phyloP scores from a whole-genome alignment of 2,113 vertebrate genomes.

The Fregata magnificens region DNA sequence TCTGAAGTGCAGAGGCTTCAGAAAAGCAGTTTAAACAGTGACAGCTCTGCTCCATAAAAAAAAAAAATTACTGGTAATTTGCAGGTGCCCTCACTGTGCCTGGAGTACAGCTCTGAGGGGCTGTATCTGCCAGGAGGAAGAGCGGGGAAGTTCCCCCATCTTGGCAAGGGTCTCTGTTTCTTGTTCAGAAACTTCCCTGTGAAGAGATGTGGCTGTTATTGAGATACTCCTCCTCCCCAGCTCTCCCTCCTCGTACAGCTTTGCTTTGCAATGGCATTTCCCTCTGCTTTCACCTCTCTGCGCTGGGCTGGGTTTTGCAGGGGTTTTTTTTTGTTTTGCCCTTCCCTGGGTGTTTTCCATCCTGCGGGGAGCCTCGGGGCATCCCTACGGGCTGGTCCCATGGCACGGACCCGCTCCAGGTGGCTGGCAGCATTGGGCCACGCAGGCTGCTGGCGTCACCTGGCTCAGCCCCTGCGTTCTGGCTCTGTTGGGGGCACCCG shows the following conservation, averaged over 20 bases:
- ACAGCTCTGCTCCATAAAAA: background rate
- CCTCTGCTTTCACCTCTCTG: background rate
- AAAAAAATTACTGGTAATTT: background rate
- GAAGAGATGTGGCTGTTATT: background rate
- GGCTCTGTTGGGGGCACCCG: background rate
- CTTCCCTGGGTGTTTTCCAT: background rate
- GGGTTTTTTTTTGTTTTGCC: background rate
- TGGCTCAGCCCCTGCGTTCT: background rate
- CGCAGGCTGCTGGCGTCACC: background rate
- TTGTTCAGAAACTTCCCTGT: background rate
- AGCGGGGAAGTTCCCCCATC: background rate
- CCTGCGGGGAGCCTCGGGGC: background rate
- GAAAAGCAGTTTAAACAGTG: background rate
- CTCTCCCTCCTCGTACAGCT: background rate
- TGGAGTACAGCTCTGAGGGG: background rate
- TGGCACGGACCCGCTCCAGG: background rate
- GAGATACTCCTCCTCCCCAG: background rate
- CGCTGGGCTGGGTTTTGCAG: background rate
- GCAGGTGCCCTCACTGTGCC: background rate
- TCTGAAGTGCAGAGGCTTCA: background rate
- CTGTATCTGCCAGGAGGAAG: background rate
- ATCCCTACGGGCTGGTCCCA: background rate
- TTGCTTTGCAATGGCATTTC: background rate
- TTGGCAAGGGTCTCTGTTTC: background rate
- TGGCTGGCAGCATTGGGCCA: background rate